Evolutionary conservation across 2,797 vertebrate species (phyloP).

Genomic region (Centropyge bicolor): DNA sequence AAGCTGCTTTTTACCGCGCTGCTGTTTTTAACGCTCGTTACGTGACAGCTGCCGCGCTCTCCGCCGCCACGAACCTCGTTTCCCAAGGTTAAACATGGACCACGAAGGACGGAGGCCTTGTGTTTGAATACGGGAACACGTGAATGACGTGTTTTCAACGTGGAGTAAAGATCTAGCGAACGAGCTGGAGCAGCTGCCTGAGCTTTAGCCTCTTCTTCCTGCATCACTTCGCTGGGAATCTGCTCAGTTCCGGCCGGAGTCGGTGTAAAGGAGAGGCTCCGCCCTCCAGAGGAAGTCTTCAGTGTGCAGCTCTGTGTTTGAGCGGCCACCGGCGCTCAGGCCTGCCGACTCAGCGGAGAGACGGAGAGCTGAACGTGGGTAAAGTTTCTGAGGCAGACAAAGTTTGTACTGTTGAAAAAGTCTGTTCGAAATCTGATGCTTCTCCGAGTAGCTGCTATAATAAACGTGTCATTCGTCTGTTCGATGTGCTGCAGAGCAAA

Average conservation of each 20-base stretch:
- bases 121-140: slow-evolving; percentile 8
- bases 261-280: not conserved
- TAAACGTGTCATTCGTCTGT: not conserved
- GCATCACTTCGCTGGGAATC: not conserved
- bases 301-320: not conserved
- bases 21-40: slow-evolving; percentile 21
- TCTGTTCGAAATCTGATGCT: not conserved
- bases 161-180: not conserved
- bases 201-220: slow-evolving; percentile 2
- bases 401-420: not conserved
- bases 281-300: not conserved
- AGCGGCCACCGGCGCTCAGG: not conserved
- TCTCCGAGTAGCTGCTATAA: not conserved
- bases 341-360: not conserved
- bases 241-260: not conserved
- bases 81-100: slow-evolving; percentile 32
- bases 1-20: slow-evolving; percentile 1
- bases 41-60: slow-evolving; percentile 8
- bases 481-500: not conserved
- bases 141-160: not conserved
- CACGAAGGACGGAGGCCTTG: not conserved
- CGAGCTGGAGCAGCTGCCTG: not conserved
- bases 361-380: not conserved
- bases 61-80: slow-evolving; percentile 12
- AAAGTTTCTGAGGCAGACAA: slow-evolving; percentile 1